phyloP scores from a whole-genome alignment of 2,888 invertebrate genomes.

The Stictocephala bisonia region DNA sequence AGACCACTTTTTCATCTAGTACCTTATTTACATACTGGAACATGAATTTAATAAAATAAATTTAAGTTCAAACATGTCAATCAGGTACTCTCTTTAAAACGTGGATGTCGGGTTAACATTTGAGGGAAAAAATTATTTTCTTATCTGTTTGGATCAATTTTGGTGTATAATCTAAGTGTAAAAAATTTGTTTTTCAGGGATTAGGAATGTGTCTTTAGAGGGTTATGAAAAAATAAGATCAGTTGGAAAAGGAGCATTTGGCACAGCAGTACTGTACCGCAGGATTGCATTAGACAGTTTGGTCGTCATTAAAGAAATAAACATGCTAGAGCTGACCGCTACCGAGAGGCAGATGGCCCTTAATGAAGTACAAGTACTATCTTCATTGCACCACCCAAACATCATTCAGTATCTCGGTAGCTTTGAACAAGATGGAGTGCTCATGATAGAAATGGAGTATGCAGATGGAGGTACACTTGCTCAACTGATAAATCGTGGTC shows the following conservation, averaged over 20 bases:
- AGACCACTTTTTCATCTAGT: too few relatives aligned
- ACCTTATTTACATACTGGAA: too few relatives aligned
- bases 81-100: too few relatives aligned
- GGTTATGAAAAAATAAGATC: constrained; percentile 72
- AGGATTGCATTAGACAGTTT: constrained; percentile 72
- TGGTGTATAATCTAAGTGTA: too few relatives aligned
- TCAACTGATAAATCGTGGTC: constrained; percentile 70
- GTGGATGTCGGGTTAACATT: too few relatives aligned
- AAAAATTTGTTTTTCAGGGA: too few relatives aligned
- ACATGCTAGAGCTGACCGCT: constrained; percentile 74
- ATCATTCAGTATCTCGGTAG: constrained; percentile 79
- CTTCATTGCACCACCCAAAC: constrained; percentile 78
- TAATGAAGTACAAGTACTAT: constrained; percentile 77
- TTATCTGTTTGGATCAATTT: too few relatives aligned
- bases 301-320: constrained; percentile 81
- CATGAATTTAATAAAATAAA: too few relatives aligned
- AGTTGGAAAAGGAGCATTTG: constrained; percentile 78
- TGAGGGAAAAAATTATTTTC: too few relatives aligned
- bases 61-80: too few relatives aligned
- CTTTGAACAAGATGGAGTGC: constrained; percentile 76
- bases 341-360: constrained; percentile 75
- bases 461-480: constrained; percentile 80
- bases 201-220: constrained; percentile 17
- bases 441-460: constrained; percentile 84
- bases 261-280: constrained; percentile 75